phyloP scores from a whole-genome alignment of 2,113 vertebrate species.

The Sula dactylatra region DNA sequence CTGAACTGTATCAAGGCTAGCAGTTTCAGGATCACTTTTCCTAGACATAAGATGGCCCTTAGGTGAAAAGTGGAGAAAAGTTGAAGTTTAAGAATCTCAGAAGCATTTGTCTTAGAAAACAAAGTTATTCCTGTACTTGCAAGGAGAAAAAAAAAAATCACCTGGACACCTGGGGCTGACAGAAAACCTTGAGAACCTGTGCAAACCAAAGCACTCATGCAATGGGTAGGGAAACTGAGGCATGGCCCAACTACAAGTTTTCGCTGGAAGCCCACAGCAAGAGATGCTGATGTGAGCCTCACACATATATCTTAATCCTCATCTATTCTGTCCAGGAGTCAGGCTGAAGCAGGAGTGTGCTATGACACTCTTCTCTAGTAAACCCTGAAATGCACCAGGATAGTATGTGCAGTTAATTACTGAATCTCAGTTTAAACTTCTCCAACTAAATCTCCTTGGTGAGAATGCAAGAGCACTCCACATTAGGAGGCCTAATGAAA shows the following conservation, averaged over 20 bases:
- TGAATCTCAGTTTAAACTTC: neutral
- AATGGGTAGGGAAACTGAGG: neutral
- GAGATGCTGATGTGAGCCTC: neutral
- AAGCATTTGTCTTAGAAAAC: neutral
- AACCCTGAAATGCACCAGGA: neutral
- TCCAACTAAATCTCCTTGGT: neutral
- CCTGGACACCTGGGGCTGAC: neutral
- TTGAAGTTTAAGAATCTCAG: neutral
- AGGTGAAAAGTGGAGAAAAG: neutral
- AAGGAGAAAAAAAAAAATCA: neutral
- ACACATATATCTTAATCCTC: fast-evolving
- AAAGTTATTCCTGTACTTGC: neutral
- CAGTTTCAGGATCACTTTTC: neutral
- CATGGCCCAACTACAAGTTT: neutral
- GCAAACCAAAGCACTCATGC: neutral
- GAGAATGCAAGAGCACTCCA: neutral
- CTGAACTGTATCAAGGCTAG: neutral
- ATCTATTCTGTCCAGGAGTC: neutral
- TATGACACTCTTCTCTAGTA: neutral
- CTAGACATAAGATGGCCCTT: neutral
- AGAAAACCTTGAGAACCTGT: neutral
- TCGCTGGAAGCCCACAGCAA: neutral
- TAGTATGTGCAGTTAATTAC: neutral
- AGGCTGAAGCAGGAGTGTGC: neutral
- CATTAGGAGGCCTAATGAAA: neutral